Evolutionary conservation across 2,888 invertebrate genomes (phyloP), one percentile per base, ranked within the genome.

Genomic region (Marasmarcha lunaedactyla): DNA sequence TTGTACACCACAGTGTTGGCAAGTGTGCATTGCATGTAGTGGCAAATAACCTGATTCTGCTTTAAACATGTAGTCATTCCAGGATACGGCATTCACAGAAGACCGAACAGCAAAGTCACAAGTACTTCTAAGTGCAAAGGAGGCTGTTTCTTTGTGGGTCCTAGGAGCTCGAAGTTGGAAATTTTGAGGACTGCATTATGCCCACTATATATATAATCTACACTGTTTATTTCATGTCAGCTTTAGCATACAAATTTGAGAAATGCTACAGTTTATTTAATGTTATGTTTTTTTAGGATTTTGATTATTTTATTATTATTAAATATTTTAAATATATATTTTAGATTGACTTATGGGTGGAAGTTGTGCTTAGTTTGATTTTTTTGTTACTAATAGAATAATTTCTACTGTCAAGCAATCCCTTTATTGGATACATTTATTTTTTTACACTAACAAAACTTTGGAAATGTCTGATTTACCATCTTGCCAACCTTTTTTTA

Each of bases 101-200:
- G 86, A 86, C 81, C 79, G 76, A 71, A 81, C 87, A 70, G 81
- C 87, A 86, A 89, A 87, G 85, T 87, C 88, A 84, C 89, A 90
- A 87, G 90, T 89, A 87, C 91, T 93, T 86, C 90, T 94, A 86
- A 93, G 92, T 86, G 92, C 93, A 87, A 91, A 92, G 90, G 93
- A 94, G 90, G 94, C 94, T 87, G 91, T 94, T 87, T 92, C 93
- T 85, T 90, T 94, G 84, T 94, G 93, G 93, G 92, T 93, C 85
- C 91, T 93, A 87, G 93, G 93, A 88, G 92, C 92, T 86, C 90
- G 93, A 88, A 93, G 93, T 94, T 89, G 86, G 88, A 78, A 54
- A 56, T 65, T 71, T 61, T 56, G 53, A 54, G 61, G 64, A 63
- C 52, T 54, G 46, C 42, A 52, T 53, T 60, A 61, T 59, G 60